These are phyloP conservation scores for Dastarcus helophoroides DNA, from an alignment of 2,888 invertebrate species.

Conservation along the genomic window DNA sequence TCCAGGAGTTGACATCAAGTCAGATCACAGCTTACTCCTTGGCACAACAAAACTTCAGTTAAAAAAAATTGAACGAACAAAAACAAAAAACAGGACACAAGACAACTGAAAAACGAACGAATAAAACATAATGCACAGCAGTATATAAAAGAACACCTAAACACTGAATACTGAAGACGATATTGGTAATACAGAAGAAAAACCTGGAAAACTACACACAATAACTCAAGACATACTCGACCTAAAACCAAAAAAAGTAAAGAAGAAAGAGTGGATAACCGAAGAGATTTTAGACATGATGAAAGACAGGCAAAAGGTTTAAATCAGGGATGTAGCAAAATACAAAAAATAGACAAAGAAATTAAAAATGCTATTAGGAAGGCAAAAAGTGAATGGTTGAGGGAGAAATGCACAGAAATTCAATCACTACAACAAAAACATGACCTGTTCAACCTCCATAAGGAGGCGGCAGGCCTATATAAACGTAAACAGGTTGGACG, in stretches of 20 bases:
- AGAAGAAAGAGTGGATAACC: not conserved
- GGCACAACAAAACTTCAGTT: too few species aligned
- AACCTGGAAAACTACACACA: too few species aligned
- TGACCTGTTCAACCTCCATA: conserved; percentile 1
- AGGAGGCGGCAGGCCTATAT: not conserved
- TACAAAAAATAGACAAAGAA: not conserved
- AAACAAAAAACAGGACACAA: too few species aligned
- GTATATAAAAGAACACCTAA: too few species aligned
- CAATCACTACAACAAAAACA: conserved; percentile 2
- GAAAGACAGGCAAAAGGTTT: not conserved
- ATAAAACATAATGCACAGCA: too few species aligned
- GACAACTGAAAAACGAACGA: conserved; percentile 1
- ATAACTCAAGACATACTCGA: too few species aligned
- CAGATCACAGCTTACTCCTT: conserved; percentile 5
- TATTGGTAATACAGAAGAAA: not conserved
- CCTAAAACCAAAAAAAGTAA: too few species aligned
- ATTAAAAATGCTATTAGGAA: not conserved
- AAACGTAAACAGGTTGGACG: too few species aligned
- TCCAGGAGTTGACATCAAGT: conserved; percentile 6
- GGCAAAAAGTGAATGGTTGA: conserved; percentile 1
- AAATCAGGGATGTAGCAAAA: too few species aligned
- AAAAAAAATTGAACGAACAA: too few species aligned
- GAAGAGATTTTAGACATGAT: too few species aligned
- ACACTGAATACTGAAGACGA: conserved; percentile 1
- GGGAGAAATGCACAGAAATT: not conserved